phyloP scores from a whole-genome alignment of 2,113 vertebrate genomes.

The Laticauda laticaudata region DNA sequence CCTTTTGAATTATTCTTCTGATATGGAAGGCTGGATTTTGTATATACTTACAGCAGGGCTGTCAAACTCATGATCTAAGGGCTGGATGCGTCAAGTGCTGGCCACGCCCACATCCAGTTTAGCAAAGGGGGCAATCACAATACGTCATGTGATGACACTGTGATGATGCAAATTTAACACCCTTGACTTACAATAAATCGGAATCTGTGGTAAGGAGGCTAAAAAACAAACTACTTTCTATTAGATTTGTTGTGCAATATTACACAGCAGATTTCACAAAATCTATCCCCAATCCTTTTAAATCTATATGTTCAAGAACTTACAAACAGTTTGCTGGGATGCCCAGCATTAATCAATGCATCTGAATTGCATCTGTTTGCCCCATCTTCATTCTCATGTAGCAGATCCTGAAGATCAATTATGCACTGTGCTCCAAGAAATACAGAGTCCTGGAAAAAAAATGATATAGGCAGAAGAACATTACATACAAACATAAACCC shows the following conservation, averaged over 20 bases:
- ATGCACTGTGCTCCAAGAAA: constrained; percentile 75
- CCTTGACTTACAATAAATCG: not conserved
- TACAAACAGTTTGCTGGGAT: constrained; percentile 83
- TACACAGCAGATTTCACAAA: not conserved
- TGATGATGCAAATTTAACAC: no score
- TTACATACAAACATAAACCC: not conserved
- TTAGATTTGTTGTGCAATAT: not conserved
- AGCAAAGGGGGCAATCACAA: no score
- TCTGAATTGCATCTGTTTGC: constrained; percentile 48
- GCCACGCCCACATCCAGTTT: no score
- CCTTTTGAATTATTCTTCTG: not conserved
- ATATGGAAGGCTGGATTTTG: not conserved
- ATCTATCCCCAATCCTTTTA: not conserved
- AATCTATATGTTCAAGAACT: constrained; percentile 61
- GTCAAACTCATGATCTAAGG: no score
- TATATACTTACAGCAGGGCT: not conserved
- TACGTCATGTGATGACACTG: no score
- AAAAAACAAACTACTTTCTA: not conserved
- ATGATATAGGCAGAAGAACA: not conserved
- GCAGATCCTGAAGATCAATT: constrained; percentile 75
- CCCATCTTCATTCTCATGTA: constrained; percentile 71
- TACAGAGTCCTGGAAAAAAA: constrained; percentile 75
- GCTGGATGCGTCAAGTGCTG: no score
- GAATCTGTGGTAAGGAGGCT: not conserved
- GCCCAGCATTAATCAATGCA: constrained; percentile 55